These are phyloP conservation scores for Corythornis leucogaster DNA, from an alignment of 2,797 vertebrate genomes.

Conservation along the genomic window DNA sequence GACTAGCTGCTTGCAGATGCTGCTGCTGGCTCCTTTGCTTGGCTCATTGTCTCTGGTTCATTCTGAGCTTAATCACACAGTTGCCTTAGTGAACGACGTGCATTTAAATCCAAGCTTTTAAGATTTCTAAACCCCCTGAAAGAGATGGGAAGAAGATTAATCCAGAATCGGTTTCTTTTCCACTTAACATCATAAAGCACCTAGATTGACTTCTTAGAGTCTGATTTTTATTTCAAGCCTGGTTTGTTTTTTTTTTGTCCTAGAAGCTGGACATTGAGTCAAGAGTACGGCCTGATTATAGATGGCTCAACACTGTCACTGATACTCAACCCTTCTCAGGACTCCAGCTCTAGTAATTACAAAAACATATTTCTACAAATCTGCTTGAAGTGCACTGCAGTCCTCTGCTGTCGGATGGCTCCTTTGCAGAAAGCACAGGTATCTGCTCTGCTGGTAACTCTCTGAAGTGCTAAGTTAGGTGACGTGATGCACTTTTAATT, in stretches of 20 bases:
- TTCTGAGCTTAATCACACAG: background rate
- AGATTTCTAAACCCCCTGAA: background rate
- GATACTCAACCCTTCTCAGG: conserved; percentile 89
- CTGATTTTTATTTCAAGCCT: background rate
- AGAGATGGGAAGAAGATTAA: background rate
- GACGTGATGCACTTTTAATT: background rate
- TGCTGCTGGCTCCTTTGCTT: fast-evolving
- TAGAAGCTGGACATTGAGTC: conserved; percentile 88
- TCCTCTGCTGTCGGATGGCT: conserved; percentile 98
- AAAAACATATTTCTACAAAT: conserved; percentile 93
- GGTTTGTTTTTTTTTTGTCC: background rate
- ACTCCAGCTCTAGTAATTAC: conserved; percentile 85
- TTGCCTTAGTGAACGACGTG: fast-evolving
- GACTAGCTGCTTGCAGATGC: fast-evolving
- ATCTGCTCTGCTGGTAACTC: background rate
- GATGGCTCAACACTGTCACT: conserved; percentile 93
- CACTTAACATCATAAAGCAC: background rate
- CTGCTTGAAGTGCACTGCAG: conserved; percentile 92
- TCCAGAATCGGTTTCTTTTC: background rate
- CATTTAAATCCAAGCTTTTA: background rate
- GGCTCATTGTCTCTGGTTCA: background rate
- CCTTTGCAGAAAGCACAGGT: conserved; percentile 97
- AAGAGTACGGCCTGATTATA: conserved; percentile 94
- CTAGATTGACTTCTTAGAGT: background rate
- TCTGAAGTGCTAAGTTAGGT: background rate